Evolutionary conservation across 53 echinoderm and acorn worm species (phyloP).

Genomic region (Henricia sp.): DNA sequence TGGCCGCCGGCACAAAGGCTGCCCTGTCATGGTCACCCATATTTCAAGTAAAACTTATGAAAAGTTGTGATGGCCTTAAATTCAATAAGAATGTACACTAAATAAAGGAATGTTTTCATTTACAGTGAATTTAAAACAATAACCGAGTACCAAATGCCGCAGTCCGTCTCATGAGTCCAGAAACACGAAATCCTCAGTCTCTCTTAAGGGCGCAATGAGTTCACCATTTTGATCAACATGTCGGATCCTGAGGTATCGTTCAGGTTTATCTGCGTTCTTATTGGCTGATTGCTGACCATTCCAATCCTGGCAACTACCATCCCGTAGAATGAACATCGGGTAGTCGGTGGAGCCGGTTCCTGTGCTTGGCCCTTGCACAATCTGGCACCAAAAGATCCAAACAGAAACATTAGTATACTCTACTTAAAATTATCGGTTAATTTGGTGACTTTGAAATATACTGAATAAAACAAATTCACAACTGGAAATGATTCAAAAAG

Average conservation of each 20-base stretch:
- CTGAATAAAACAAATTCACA: too few species aligned
- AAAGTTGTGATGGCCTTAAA: too few species aligned
- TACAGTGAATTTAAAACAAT: too few species aligned
- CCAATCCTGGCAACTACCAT: conserved; percentile 89
- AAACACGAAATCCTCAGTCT: conserved; percentile 94
- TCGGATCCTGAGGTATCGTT: conserved; percentile 68
- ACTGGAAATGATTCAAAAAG: too few species aligned
- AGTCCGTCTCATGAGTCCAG: conserved; percentile 65
- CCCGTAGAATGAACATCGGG: conserved; percentile 95
- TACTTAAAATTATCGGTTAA: too few species aligned
- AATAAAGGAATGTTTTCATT: too few species aligned
- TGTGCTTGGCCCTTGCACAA: conserved; percentile 70
- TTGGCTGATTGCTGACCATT: conserved; percentile 59
- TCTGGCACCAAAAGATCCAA: neutral
- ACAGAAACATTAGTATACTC: neutral
- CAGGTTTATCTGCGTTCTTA: conserved; percentile 46
- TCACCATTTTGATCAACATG: conserved; percentile 88
- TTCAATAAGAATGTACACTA: too few species aligned
- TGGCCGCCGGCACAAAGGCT: too few species aligned
- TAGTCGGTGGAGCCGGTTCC: conserved; percentile 75
- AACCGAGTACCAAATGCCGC: neutral
- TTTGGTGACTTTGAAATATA: too few species aligned
- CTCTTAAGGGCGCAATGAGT: conserved; percentile 79
- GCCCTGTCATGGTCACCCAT: too few species aligned
- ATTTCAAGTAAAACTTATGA: too few species aligned